Conservation (phyloP, 2,888 invertebrate genomes). For the Tipula vernalis region DNA sequence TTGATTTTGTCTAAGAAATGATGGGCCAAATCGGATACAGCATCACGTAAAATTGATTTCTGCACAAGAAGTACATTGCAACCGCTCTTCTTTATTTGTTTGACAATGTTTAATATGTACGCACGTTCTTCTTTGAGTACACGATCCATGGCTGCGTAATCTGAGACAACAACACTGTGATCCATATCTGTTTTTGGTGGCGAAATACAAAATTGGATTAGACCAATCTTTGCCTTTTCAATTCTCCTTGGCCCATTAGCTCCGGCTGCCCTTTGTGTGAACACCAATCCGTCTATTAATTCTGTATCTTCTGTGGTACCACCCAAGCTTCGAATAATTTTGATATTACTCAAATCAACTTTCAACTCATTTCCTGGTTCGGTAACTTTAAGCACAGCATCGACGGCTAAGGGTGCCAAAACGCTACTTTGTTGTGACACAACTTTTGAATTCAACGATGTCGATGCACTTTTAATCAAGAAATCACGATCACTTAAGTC, state of each 20-base stretch:
- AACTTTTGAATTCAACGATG: constrained; percentile 96
- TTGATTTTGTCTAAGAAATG: constrained; percentile 99
- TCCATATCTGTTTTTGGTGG: constrained; percentile 99
- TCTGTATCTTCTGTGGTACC: constrained; percentile 97
- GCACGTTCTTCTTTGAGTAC: constrained; percentile 94
- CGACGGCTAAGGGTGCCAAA: constrained; percentile 92
- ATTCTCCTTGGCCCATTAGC: constrained; percentile 84
- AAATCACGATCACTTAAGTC: constrained; percentile 77
- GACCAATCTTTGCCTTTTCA: constrained; percentile 96
- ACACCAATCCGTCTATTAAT: constrained; percentile 87
- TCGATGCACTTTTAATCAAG: constrained; percentile 89
- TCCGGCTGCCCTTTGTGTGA: constrained; percentile 79
- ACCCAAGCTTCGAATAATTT: constrained; percentile 92
- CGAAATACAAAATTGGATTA: constrained; percentile 99
- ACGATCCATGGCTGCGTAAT: constrained; percentile 99
- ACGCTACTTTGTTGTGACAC: constrained; percentile 95
- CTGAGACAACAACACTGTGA: constrained; percentile 89
- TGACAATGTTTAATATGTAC: constrained; percentile 96
- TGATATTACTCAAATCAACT: constrained; percentile 90
- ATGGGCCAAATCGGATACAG: constrained; percentile 89
- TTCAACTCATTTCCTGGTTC: constrained; percentile 50
- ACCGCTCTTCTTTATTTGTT: constrained; percentile 96
- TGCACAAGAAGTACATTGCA: constrained; percentile 94
- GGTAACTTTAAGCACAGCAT: constrained; percentile 72
- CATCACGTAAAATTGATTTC: constrained; percentile 73